Conservation (phyloP, 1,140 invertebrate genomes). For the Hylaeus volcanicus region DNA sequence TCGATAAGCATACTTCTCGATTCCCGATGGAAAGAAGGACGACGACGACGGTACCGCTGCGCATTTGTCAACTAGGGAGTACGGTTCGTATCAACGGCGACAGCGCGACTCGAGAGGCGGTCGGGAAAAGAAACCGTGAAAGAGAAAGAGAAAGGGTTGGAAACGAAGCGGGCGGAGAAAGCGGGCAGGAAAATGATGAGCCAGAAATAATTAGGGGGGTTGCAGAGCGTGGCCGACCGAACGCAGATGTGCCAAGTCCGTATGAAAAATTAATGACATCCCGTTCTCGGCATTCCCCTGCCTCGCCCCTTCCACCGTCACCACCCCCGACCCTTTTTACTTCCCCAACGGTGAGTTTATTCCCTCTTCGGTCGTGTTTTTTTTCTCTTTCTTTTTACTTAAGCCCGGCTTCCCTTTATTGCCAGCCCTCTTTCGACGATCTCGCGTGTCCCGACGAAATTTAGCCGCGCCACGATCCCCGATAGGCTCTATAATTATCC, state of each 20-base stretch:
- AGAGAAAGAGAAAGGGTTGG: not conserved
- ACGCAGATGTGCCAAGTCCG: constrained; percentile 58
- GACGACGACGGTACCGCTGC: not conserved
- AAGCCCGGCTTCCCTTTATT: constrained; percentile 71
- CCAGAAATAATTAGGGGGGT: constrained; percentile 64
- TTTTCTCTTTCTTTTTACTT: constrained; percentile 38
- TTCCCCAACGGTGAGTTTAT: constrained; percentile 45
- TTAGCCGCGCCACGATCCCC: constrained; percentile 76
- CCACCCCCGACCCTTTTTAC: constrained; percentile 37
- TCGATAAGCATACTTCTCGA: constrained; percentile 35
- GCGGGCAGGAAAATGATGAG: constrained; percentile 55
- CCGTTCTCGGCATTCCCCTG: constrained; percentile 38
- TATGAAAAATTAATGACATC: constrained; percentile 66
- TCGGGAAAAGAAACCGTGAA: constrained; percentile 3
- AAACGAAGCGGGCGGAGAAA: constrained; percentile 1
- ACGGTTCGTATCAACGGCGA: not conserved
- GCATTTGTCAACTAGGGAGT: constrained; percentile 32
- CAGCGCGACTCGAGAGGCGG: not conserved
- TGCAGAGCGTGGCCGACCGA: constrained; percentile 49
- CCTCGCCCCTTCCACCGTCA: constrained; percentile 27
- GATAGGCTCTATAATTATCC: constrained; percentile 80
- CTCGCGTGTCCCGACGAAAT: constrained; percentile 78
- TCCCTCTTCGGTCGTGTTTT: constrained; percentile 50
- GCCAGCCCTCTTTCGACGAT: constrained; percentile 71
- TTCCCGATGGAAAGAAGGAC: constrained; percentile 39